These are phyloP conservation scores for Sceloporus undulatus DNA, from an alignment of 2,113 vertebrate species.

Conservation along the genomic window DNA sequence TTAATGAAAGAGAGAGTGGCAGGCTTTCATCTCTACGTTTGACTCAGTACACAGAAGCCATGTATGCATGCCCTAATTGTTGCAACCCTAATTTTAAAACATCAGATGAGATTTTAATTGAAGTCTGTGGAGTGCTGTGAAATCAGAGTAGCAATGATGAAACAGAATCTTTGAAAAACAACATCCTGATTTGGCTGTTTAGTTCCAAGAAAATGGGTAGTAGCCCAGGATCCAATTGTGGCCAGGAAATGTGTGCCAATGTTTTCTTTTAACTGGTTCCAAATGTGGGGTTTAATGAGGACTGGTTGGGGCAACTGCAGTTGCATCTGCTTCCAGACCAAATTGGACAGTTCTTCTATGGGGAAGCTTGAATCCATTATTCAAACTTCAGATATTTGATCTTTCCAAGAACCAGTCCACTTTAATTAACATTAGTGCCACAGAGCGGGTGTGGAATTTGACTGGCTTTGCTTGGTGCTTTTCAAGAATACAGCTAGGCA, in stretches of 20 bases:
- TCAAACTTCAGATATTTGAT: neutral
- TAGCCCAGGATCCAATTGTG: neutral
- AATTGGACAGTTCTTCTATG: neutral
- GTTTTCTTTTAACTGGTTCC: neutral
- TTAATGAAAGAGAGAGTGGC: too few relatives aligned
- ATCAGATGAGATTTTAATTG: neutral
- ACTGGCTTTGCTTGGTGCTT: neutral
- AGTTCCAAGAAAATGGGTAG: neutral
- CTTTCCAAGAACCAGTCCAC: neutral
- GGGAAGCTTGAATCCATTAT: neutral
- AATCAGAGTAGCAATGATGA: neutral
- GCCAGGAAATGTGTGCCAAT: neutral
- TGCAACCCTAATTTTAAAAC: neutral
- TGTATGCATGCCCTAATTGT: neutral
- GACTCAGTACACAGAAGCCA: neutral
- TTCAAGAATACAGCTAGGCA: neutral
- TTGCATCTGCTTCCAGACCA: neutral
- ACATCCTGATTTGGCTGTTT: neutral
- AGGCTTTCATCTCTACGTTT: neutral
- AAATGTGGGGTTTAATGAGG: neutral
- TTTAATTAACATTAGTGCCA: constrained; percentile 1
- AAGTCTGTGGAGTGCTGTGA: neutral
- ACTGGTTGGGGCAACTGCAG: neutral
- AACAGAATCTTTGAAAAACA: too few relatives aligned
- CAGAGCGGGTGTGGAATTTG: neutral